phyloP scores from a whole-genome alignment of 2,888 invertebrate species.

The Rhabditoides inermis region DNA sequence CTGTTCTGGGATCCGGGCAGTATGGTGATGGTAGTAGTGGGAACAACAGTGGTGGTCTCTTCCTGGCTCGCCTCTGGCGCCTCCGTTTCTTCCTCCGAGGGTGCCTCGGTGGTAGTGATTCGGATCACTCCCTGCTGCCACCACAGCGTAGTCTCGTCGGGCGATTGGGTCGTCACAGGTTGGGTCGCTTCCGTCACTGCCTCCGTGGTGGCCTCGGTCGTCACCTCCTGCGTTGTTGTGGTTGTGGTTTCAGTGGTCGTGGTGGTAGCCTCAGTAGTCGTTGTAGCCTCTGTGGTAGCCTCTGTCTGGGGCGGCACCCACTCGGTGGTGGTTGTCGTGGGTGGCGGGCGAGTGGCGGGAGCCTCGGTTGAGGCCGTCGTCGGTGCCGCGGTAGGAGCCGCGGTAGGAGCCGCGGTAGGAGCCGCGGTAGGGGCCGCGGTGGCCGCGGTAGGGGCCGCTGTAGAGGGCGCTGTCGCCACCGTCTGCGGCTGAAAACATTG shows the following conservation, averaged over 20 bases:
- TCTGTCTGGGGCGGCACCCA: not conserved
- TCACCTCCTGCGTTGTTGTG: not conserved
- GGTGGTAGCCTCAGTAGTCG: conserved; percentile 9
- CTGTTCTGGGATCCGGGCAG: not conserved
- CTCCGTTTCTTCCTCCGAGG: not conserved
- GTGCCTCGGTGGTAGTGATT: too few species aligned
- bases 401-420: conserved; percentile 5
- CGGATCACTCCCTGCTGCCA: too few species aligned
- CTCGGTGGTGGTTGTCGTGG: not conserved
- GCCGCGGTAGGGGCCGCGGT: conserved; percentile 2
- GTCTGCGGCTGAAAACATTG: conserved; percentile 1
- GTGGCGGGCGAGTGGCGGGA: not conserved
- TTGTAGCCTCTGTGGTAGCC: not conserved
- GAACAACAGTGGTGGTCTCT: not conserved
- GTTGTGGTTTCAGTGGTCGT: not conserved
- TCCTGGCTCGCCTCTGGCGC: not conserved
- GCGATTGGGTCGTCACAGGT: not conserved
- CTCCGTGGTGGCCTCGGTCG: not conserved
- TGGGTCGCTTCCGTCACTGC: not conserved
- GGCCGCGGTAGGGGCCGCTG: not conserved
- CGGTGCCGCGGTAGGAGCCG: not conserved
- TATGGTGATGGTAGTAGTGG: not conserved
- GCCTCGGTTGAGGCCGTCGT: not conserved
- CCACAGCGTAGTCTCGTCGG: too few species aligned
- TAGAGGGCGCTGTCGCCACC: not conserved